These are phyloP conservation scores for Neomorphus geoffroyi DNA, from an alignment of 2,797 vertebrate species.

Conservation along the genomic window DNA sequence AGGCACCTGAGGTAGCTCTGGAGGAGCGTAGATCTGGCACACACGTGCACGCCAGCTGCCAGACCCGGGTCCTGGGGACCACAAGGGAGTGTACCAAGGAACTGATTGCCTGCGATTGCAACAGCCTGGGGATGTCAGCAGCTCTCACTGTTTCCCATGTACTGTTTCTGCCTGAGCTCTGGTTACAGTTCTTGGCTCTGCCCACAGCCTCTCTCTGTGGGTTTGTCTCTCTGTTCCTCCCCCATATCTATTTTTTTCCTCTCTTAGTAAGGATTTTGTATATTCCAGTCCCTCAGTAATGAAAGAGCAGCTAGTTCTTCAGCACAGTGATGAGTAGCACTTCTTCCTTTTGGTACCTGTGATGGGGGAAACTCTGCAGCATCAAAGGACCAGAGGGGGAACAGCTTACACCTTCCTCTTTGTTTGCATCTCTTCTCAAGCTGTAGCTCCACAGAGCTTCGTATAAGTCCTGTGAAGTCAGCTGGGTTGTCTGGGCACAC, in stretches of 20 bases:
- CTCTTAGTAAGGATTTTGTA: not conserved
- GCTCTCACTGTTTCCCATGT: not conserved
- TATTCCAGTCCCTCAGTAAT: not conserved
- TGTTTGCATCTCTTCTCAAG: not conserved
- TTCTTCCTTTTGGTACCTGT: not conserved
- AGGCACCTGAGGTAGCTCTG: not conserved
- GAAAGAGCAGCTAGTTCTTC: not conserved
- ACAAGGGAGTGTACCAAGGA: not conserved
- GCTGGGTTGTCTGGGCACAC: not conserved
- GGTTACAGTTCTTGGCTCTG: not conserved
- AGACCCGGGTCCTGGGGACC: not conserved
- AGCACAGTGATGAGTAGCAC: not conserved
- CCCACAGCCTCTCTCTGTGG: not conserved
- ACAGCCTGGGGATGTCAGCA: not conserved
- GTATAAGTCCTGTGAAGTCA: not conserved
- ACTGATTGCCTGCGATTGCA: not conserved
- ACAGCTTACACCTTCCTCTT: not conserved
- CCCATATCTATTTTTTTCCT: not conserved
- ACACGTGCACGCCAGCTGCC: not conserved
- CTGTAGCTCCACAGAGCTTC: not conserved
- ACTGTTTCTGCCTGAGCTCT: not conserved
- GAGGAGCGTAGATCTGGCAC: not conserved
- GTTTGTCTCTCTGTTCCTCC: not conserved
- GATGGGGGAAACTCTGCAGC: not conserved
- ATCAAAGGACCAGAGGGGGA: fast-evolving